These are phyloP conservation scores for Callorhinus ursinus DNA, from an alignment of 2,113 vertebrate species.

Conservation along the genomic window DNA sequence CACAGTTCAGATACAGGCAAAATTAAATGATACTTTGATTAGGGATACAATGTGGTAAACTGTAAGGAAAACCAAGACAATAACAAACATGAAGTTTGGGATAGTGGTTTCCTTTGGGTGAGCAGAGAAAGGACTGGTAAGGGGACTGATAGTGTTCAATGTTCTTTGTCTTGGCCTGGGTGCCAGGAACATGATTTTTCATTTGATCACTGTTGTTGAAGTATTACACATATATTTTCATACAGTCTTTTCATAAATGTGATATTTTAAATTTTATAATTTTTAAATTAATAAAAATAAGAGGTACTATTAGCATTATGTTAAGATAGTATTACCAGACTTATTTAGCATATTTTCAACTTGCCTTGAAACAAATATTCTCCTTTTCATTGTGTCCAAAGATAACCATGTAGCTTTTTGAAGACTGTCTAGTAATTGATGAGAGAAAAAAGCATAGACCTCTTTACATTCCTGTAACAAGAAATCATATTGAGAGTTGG, in stretches of 20 bases:
- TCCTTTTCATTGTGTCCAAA: constrained; percentile 88
- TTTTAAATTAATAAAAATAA: constrained; percentile 19
- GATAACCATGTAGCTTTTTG: constrained; percentile 88
- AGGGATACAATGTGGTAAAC: background rate
- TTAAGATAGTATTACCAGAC: background rate
- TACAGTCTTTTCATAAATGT: background rate
- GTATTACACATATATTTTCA: background rate
- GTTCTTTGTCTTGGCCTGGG: background rate
- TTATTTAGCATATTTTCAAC: constrained; percentile 66
- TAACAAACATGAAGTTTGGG: background rate
- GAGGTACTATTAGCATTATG: background rate
- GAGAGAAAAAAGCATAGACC: constrained; percentile 87
- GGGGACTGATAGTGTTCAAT: background rate
- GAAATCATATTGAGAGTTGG: constrained; percentile 17
- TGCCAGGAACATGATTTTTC: background rate
- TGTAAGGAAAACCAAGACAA: background rate
- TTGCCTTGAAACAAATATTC: constrained; percentile 87
- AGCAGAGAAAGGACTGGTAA: background rate
- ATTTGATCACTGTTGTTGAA: background rate
- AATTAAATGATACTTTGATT: background rate
- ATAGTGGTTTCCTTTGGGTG: background rate
- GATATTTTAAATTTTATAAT: background rate
- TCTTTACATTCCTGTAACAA: constrained; percentile 88
- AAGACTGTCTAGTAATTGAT: constrained; percentile 87
- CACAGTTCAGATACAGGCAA: background rate